A percentile compares a stretch with the other conserved stretches of the same genome.
These are phyloP conservation scores for Cuniculus paca DNA, from an alignment of 2,797 vertebrate species.

Conservation along the genomic window DNA sequence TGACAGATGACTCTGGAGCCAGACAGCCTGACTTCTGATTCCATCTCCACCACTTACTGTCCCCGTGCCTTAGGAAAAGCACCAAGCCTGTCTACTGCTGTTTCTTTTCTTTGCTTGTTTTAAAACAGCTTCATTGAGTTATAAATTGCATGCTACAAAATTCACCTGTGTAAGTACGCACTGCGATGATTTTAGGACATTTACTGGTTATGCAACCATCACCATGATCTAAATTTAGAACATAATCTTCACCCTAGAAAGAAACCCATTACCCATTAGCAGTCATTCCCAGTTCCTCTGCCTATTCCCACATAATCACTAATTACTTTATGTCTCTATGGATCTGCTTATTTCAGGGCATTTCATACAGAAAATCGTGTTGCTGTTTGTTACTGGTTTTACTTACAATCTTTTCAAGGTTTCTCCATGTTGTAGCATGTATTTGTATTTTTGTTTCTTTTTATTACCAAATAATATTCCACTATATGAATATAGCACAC, in stretches of 20 bases:
- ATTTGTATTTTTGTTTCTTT: background rate
- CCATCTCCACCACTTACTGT: background rate
- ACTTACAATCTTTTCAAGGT: background rate
- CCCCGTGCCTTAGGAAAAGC: background rate
- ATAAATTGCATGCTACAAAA: background rate
- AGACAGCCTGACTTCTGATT: background rate
- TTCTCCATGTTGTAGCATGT: background rate
- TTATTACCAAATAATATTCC: background rate
- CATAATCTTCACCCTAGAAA: slow-evolving; percentile 16
- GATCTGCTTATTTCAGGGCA: background rate
- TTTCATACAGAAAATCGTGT: background rate
- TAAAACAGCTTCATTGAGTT: slow-evolving; percentile 43
- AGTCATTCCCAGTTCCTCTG: background rate
- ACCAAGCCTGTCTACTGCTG: background rate
- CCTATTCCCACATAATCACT: background rate
- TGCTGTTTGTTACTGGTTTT: background rate
- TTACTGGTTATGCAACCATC: background rate
- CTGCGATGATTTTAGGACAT: background rate
- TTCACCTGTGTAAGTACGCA: background rate
- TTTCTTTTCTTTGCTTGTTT: background rate
- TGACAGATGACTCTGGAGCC: background rate
- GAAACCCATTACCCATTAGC: background rate
- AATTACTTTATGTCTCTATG: background rate
- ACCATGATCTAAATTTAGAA: slow-evolving; percentile 29
- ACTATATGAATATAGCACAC: background rate